These are phyloP conservation scores for Drosophila nigricruria DNA, from an alignment of 2,888 invertebrate genomes.

Conservation along the genomic window DNA sequence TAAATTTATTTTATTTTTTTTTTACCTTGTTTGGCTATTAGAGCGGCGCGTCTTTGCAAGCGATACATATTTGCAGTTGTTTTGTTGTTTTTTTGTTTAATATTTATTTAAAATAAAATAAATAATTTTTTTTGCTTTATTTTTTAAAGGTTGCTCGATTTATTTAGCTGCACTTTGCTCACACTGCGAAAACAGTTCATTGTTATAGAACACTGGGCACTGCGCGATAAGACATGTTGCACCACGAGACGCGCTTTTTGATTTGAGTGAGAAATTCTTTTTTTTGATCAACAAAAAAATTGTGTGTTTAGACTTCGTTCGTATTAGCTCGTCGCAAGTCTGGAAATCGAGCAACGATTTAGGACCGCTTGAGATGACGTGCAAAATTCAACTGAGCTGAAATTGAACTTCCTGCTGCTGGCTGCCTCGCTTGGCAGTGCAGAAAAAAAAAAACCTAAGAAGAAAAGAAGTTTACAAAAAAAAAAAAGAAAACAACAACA, in stretches of 20 bases:
- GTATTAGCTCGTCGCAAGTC: slow-evolving; percentile 29
- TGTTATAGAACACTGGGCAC: slow-evolving; percentile 29
- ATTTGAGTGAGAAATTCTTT: neutral
- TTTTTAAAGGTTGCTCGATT: slow-evolving; percentile 27
- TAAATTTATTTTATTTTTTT: neutral
- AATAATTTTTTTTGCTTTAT: neutral
- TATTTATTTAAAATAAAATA: slow-evolving; percentile 1
- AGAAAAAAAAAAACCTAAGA: slow-evolving; percentile 9
- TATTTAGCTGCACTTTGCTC: slow-evolving; percentile 7
- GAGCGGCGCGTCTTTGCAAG: slow-evolving; percentile 82
- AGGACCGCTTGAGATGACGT: slow-evolving; percentile 80
- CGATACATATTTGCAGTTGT: slow-evolving; percentile 79
- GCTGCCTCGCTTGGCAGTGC: slow-evolving; percentile 48
- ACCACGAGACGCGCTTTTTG: slow-evolving; percentile 36
- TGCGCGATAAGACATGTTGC: slow-evolving; percentile 20
- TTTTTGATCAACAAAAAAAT: slow-evolving; percentile 15
- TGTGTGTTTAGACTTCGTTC: slow-evolving; percentile 31
- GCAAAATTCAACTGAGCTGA: slow-evolving; percentile 80
- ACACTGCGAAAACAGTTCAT: slow-evolving; percentile 67
- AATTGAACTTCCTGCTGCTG: slow-evolving; percentile 81
- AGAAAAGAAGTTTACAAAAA: slow-evolving; percentile 13
- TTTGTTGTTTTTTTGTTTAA: neutral
- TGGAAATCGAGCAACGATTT: slow-evolving; percentile 45
- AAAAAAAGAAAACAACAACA: slow-evolving; percentile 17
- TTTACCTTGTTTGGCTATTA: slow-evolving; percentile 84